These are phyloP conservation scores for Carabus problematicus DNA, from an alignment of 2,888 invertebrate genomes.

Conservation along the genomic window DNA sequence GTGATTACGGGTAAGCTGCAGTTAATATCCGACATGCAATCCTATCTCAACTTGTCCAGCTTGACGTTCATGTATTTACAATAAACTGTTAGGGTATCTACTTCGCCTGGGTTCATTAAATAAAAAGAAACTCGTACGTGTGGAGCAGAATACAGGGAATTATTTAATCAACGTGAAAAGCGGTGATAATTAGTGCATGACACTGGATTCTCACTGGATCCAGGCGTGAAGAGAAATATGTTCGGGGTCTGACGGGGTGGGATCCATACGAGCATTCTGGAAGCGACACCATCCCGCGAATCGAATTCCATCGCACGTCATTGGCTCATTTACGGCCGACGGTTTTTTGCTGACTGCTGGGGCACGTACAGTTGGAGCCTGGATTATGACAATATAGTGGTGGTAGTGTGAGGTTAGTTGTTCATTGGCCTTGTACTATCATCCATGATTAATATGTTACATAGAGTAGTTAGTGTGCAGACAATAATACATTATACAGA, in stretches of 20 bases:
- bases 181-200: slow-evolving; percentile 27
- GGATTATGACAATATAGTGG: too few relatives aligned
- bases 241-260: background rate
- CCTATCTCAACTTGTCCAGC: too few relatives aligned
- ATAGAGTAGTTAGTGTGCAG: background rate
- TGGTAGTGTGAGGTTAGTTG: too few relatives aligned
- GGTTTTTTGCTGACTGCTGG: slow-evolving; percentile 3
- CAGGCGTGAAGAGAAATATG: slow-evolving; percentile 37
- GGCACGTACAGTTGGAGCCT: background rate
- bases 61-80: too few relatives aligned
- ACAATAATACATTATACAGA: background rate
- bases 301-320: slow-evolving; percentile 40
- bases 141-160: slow-evolving; percentile 32
- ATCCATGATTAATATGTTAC: slow-evolving; percentile 42
- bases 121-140: background rate
- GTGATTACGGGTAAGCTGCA: too few relatives aligned
- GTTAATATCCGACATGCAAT: too few relatives aligned
- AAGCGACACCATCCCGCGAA: slow-evolving; percentile 7
- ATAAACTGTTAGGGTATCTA: too few relatives aligned
- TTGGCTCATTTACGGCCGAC: slow-evolving; percentile 33
- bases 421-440: slow-evolving; percentile 5
- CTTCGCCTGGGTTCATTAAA: too few relatives aligned
- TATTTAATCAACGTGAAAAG: slow-evolving; percentile 40
- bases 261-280: slow-evolving; percentile 22
- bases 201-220: slow-evolving; percentile 9